Percentiles rank a stretch among this genome's conserved stretches.
These are phyloP conservation scores for Cairina moschata DNA, from an alignment of 2,113 vertebrate species.

Conservation along the genomic window DNA sequence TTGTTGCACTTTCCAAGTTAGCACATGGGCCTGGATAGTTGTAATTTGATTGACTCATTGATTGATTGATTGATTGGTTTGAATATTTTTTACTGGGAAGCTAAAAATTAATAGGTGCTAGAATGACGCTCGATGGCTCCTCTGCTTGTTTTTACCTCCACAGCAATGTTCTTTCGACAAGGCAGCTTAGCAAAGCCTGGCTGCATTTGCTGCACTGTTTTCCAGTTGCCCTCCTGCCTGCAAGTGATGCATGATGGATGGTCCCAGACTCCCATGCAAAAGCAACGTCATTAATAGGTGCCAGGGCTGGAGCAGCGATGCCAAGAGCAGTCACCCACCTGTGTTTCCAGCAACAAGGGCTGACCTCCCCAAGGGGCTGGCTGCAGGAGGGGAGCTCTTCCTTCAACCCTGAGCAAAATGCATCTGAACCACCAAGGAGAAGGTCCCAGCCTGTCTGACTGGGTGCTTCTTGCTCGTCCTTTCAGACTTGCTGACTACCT, in stretches of 20 bases:
- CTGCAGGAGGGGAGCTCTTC: neutral
- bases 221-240: neutral
- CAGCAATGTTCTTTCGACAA: neutral
- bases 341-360: neutral
- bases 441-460: neutral
- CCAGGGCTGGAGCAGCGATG: neutral
- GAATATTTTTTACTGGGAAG: neutral
- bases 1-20: neutral
- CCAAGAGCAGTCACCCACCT: neutral
- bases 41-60: neutral
- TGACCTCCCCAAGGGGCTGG: fast-evolving
- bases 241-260: neutral
- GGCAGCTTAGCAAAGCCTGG: neutral
- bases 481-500: neutral
- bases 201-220: neutral
- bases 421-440: neutral
- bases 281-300: too few species aligned
- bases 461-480: neutral
- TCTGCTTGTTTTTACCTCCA: neutral
- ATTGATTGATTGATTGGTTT: neutral
- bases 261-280: neutral
- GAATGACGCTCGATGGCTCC: neutral
- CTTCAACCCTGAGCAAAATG: neutral
- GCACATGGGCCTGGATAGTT: neutral
- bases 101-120: neutral